These are phyloP conservation scores for Lepidocolaptes lacrymiger DNA, from an alignment of 2,797 vertebrate species.

Conservation along the genomic window DNA sequence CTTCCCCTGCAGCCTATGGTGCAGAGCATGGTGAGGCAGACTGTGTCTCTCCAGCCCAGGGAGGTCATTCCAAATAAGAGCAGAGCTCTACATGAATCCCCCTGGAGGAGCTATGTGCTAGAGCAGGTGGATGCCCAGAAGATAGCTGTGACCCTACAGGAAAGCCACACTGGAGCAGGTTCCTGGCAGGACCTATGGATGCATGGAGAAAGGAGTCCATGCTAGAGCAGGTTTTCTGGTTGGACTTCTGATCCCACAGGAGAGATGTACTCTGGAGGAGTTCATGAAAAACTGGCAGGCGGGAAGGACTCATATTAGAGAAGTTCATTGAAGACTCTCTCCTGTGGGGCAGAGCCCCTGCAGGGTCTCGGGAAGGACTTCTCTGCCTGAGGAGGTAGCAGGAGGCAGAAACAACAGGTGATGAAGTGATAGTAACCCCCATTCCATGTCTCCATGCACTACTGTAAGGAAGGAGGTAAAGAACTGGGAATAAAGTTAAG, in stretches of 20 bases:
- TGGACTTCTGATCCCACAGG: neutral
- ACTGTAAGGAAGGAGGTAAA: neutral
- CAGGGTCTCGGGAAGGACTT: neutral
- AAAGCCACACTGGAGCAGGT: neutral
- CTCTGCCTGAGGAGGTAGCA: neutral
- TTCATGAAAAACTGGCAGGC: neutral
- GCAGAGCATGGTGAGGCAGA: neutral
- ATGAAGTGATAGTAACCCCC: neutral
- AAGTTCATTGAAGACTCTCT: neutral
- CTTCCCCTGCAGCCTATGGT: neutral
- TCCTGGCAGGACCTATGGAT: neutral
- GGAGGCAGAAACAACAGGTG: neutral
- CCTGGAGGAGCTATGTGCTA: rapidly evolving
- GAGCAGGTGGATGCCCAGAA: neutral
- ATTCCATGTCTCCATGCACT: neutral
- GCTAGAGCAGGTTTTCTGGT: neutral
- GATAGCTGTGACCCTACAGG: neutral
- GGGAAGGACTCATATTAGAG: neutral
- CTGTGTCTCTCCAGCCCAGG: neutral
- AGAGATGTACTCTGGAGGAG: neutral
- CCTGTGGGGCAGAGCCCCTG: too few species aligned
- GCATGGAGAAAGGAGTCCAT: neutral
- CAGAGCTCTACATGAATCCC: neutral
- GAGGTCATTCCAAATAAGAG: neutral
- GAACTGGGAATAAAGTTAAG: neutral